Conservation (phyloP, 2,888 invertebrate genomes). For the Epiblema foenella region DNA sequence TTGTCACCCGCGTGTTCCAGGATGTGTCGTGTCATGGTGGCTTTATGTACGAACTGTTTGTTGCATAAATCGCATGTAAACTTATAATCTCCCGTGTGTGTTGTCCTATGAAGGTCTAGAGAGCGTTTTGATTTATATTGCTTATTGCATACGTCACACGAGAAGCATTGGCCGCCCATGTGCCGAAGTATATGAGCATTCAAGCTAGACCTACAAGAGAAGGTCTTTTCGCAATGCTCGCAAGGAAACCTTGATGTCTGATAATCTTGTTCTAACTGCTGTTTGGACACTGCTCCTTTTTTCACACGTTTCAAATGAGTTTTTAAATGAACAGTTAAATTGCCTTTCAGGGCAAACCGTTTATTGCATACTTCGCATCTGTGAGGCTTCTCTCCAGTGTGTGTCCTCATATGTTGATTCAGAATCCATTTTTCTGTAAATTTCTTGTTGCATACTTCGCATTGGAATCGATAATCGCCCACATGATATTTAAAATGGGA, state of each 20-base stretch:
- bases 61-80: conserved; percentile 15
- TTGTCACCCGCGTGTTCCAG: conserved; percentile 23
- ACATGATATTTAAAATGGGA: conserved; percentile 6
- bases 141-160: conserved; percentile 14
- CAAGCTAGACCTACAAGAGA: not conserved
- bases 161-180: conserved; percentile 4
- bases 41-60: conserved; percentile 20
- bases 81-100: conserved; percentile 13
- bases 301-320: conserved; percentile 10
- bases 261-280: not conserved
- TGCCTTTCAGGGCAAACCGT: conserved; percentile 4
- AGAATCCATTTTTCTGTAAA: conserved; percentile 5
- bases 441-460: conserved; percentile 3
- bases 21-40: conserved; percentile 6
- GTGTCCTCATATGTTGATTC: conserved; percentile 17
- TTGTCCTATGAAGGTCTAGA: conserved; percentile 5
- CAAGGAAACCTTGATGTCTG: not conserved
- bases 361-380: conserved; percentile 11
- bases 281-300: not conserved
- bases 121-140: conserved; percentile 13
- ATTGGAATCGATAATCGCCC: conserved; percentile 6
- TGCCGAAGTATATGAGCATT: conserved; percentile 9
- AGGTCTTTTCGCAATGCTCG: conserved; percentile 10
- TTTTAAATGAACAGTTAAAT: conserved; percentile 13
- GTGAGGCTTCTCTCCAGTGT: conserved; percentile 13